These are phyloP conservation scores for Gulo gulo DNA, from an alignment of 2,113 vertebrate species.

Conservation along the genomic window DNA sequence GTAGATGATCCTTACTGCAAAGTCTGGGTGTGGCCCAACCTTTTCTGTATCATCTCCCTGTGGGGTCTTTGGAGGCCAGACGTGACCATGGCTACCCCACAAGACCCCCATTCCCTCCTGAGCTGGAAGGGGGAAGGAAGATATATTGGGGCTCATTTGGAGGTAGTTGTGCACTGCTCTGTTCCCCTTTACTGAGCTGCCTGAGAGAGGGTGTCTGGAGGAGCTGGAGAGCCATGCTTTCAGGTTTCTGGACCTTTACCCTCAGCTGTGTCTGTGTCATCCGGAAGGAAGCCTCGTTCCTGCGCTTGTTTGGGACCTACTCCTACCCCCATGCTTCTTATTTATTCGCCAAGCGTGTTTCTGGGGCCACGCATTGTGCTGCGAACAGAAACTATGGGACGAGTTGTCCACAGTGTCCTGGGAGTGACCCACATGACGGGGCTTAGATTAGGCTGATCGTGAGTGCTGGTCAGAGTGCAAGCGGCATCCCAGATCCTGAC, in stretches of 20 bases:
- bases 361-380: not conserved
- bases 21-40: not conserved
- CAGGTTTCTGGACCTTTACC: not conserved
- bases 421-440: not conserved
- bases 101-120: not conserved
- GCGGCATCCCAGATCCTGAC: fast-evolving
- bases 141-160: not conserved
- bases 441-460: no score
- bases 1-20: not conserved
- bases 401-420: fast-evolving
- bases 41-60: not conserved
- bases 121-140: not conserved
- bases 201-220: not conserved
- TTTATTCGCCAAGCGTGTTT: no score
- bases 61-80: not conserved
- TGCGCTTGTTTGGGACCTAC: not conserved
- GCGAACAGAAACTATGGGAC: fast-evolving
- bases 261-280: not conserved
- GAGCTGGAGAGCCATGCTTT: not conserved
- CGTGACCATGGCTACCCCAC: not conserved
- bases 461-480: not conserved
- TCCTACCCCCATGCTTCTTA: no score
- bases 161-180: not conserved
- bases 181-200: not conserved
- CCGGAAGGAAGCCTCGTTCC: not conserved